Evolutionary conservation across 2,797 vertebrate genomes (phyloP).

Genomic region (Sebastolobus alascanus): DNA sequence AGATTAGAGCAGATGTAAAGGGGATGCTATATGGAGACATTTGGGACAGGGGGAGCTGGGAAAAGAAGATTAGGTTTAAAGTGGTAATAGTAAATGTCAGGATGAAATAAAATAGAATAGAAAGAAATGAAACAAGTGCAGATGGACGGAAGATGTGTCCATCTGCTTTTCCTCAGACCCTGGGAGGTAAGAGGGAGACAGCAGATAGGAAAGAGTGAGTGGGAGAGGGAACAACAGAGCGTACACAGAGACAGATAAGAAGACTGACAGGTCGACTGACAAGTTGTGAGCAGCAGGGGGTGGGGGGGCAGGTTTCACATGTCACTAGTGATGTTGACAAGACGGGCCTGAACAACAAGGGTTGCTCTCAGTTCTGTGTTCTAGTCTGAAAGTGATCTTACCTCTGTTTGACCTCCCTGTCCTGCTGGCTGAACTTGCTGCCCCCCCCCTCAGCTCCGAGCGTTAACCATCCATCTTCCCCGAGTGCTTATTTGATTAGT

Average conservation of each 20-base stretch:
- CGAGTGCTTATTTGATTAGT: constrained; percentile 77
- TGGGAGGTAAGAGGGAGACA: constrained; percentile 37
- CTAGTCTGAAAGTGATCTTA: constrained; percentile 62
- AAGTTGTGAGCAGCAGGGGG: constrained; percentile 64
- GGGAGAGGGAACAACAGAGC: constrained; percentile 39
- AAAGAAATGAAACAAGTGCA: not conserved
- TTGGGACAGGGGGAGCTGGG: not conserved
- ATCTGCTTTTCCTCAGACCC: constrained; percentile 24
- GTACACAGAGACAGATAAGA: constrained; percentile 41
- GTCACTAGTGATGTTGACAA: constrained; percentile 68
- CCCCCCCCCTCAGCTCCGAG: constrained; percentile 51
- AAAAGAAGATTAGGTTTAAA: not conserved
- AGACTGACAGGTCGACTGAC: constrained; percentile 69
- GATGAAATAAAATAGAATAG: not conserved
- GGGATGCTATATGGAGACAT: not conserved
- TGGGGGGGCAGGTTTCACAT: constrained; percentile 58
- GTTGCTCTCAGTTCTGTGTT: constrained; percentile 35
- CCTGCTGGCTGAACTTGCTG: constrained; percentile 64
- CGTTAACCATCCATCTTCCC: constrained; percentile 68
- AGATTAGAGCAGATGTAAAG: not conserved
- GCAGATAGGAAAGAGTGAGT: constrained; percentile 28
- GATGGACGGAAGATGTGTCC: not conserved
- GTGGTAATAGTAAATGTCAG: not conserved
- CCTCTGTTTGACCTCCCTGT: constrained; percentile 71
- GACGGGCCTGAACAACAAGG: constrained; percentile 57